Evolutionary conservation across 2,888 invertebrate genomes (phyloP).

Genomic region (Taenaris catops): DNA sequence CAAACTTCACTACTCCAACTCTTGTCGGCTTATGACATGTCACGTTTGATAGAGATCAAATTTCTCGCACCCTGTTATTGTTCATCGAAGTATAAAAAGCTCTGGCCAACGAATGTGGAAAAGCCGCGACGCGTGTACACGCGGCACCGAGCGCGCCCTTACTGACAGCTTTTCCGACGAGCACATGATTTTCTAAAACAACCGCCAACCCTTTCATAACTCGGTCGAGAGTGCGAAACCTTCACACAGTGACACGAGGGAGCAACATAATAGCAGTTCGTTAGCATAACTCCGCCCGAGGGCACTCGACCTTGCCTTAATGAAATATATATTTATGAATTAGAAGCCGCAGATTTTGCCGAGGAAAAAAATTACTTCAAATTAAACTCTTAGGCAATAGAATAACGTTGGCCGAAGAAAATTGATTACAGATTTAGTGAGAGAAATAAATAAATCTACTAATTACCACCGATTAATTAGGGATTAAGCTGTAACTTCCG

Average conservation of each 20-base stretch:
- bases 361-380: background rate
- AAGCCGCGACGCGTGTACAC: constrained; percentile 35
- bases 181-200: constrained; percentile 71
- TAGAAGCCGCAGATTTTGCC: constrained; percentile 26
- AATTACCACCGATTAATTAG: too few relatives aligned
- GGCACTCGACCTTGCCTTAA: constrained; percentile 46
- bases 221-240: constrained; percentile 76
- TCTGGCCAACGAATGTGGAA: constrained; percentile 18
- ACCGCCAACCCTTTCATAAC: constrained; percentile 65
- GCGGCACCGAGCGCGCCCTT: constrained; percentile 39
- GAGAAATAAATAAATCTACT: too few relatives aligned
- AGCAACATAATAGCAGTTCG: constrained; percentile 70
- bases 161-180: constrained; percentile 50
- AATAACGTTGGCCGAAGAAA: too few relatives aligned
- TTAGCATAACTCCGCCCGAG: constrained; percentile 60
- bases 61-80: constrained; percentile 24
- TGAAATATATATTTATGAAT: constrained; percentile 67
- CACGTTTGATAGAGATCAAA: constrained; percentile 19
- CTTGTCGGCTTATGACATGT: constrained; percentile 14
- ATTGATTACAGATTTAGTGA: too few relatives aligned
- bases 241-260: constrained; percentile 76
- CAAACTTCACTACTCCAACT: constrained; percentile 12
- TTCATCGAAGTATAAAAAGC: constrained; percentile 30
- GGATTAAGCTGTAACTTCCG: too few relatives aligned
- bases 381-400: too few relatives aligned